Percentiles rank a stretch among this genome's conserved stretches.
Conservation (phyloP, 2,888 invertebrate species). For the Nudaria mundana region DNA sequence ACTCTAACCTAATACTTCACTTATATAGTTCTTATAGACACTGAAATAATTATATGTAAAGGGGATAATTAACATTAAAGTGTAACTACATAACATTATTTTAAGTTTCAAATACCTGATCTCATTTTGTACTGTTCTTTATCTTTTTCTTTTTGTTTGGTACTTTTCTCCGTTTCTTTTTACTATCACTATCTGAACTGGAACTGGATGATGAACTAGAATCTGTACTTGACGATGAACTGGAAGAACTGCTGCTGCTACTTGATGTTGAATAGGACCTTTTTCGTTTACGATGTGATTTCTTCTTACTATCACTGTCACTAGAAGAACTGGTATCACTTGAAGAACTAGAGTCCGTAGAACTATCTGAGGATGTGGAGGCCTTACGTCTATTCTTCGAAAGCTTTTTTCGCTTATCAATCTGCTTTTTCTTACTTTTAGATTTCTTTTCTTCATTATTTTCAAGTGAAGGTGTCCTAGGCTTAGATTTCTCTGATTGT, state of each 20-base stretch:
- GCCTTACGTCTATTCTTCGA: slow-evolving; percentile 51
- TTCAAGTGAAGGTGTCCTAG: slow-evolving; percentile 35
- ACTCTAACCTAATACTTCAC: no score
- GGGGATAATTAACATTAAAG: no score
- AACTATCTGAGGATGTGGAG: slow-evolving; percentile 63
- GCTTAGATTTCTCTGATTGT: slow-evolving; percentile 17
- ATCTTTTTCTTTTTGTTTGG: slow-evolving; percentile 45
- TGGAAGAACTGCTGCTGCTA: slow-evolving; percentile 51
- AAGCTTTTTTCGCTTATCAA: slow-evolving; percentile 23
- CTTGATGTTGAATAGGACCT: slow-evolving; percentile 60
- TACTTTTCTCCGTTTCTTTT: slow-evolving; percentile 47
- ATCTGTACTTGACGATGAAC: slow-evolving; percentile 53
- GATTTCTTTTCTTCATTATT: slow-evolving; percentile 19
- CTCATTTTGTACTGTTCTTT: slow-evolving; percentile 25
- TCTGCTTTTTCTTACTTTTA: slow-evolving; percentile 33
- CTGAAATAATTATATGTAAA: no score
- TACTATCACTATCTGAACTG: slow-evolving; percentile 58
- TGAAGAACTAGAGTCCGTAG: slow-evolving; percentile 59
- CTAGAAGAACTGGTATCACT: slow-evolving; percentile 64
- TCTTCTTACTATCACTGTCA: slow-evolving; percentile 54
- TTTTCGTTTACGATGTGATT: slow-evolving; percentile 41
- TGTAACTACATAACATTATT: no score
- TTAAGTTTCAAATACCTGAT: background rate
- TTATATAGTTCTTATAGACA: no score
- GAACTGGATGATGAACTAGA: slow-evolving; percentile 51